Evolutionary conservation across 2,797 vertebrate genomes (phyloP).

Genomic region (Manis pentadactyla): DNA sequence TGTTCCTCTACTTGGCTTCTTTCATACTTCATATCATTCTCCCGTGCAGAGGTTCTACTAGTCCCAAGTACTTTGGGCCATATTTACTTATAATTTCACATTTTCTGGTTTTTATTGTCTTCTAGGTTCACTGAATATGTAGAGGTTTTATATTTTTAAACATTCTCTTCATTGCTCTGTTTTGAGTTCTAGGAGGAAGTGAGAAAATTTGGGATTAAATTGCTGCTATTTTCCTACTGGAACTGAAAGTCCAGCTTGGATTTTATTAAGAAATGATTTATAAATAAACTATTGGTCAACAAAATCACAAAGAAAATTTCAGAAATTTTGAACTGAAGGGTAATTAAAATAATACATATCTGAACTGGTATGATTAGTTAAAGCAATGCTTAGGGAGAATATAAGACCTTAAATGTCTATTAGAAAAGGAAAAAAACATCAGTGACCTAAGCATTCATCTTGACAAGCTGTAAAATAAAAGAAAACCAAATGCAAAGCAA

Average conservation of each 20-base stretch:
- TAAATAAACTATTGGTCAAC: not conserved
- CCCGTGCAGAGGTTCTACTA: not conserved
- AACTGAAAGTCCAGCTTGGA: constrained; percentile 53
- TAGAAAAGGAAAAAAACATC: constrained; percentile 34
- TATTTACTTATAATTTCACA: constrained; percentile 52
- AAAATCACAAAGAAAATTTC: constrained; percentile 39
- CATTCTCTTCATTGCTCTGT: constrained; percentile 56
- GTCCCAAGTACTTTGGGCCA: not conserved
- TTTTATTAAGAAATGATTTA: constrained; percentile 63
- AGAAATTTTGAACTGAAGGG: constrained; percentile 51
- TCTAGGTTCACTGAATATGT: constrained; percentile 12
- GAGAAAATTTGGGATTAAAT: constrained; percentile 43
- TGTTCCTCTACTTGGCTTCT: not conserved
- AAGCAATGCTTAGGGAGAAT: constrained; percentile 56
- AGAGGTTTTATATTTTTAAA: not conserved
- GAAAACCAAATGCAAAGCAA: constrained; percentile 56
- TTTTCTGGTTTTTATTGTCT: constrained; percentile 57
- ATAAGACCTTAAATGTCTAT: constrained; percentile 52
- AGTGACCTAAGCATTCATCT: constrained; percentile 41
- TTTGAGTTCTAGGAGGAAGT: constrained; percentile 36
- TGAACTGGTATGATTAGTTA: constrained; percentile 43
- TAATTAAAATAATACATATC: constrained; percentile 44
- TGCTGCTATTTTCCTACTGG: constrained; percentile 11
- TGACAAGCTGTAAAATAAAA: constrained; percentile 59
- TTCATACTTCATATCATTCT: not conserved